Conservation (phyloP, 2,888 invertebrate genomes). For the Caenorhabditis drosophilae region DNA sequence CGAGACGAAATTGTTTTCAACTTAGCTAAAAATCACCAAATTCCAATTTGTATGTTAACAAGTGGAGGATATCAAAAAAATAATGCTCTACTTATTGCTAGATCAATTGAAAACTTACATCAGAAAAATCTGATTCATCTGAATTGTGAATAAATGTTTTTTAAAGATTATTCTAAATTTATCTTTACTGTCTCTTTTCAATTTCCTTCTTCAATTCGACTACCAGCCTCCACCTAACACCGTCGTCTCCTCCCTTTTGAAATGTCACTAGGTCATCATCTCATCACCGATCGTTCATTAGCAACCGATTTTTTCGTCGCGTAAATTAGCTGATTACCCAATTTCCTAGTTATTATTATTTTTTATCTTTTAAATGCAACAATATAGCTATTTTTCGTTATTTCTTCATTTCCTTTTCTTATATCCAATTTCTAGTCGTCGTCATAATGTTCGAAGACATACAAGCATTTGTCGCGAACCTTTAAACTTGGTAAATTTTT, state of each 20-base stretch:
- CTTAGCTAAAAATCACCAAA: slow-evolving; percentile 72
- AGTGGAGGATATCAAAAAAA: slow-evolving; percentile 84
- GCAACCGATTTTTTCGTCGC: no score
- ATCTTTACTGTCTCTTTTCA: no score
- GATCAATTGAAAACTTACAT: slow-evolving; percentile 82
- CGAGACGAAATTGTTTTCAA: slow-evolving; percentile 84
- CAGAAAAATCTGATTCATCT: slow-evolving; percentile 70
- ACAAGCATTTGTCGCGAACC: neutral
- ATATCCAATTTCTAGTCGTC: neutral
- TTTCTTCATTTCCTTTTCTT: neutral
- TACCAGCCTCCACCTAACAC: no score
- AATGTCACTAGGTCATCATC: no score
- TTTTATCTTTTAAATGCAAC: neutral
- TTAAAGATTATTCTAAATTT: no score
- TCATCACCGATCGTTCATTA: no score
- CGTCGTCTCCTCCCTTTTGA: no score
- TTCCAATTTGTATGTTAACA: slow-evolving; percentile 69
- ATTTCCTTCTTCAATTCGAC: no score
- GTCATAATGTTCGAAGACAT: neutral
- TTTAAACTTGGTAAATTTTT: slow-evolving; percentile 1
- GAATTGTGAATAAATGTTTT: slow-evolving; percentile 5
- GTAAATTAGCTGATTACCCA: no score
- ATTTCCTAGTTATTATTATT: no score
- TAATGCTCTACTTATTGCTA: slow-evolving; percentile 82
- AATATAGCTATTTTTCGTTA: neutral